Evolutionary conservation across 2,113 vertebrate species (phyloP).

Genomic region (Eidolon helvum): DNA sequence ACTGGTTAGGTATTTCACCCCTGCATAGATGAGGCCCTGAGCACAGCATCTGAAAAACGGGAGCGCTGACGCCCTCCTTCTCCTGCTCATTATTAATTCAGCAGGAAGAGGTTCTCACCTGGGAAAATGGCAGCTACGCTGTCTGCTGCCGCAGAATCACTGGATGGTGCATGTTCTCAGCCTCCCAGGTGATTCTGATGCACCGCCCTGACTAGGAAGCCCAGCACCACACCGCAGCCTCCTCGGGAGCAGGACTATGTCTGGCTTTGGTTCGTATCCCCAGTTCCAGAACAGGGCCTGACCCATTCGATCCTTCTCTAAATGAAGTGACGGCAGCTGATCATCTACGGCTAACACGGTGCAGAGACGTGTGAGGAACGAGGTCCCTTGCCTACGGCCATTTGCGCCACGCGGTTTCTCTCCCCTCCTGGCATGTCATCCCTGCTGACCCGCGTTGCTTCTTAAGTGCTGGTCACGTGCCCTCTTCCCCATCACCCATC

Average conservation of each 20-base stretch:
- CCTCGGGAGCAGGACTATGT: neutral
- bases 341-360: neutral
- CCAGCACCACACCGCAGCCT: too few relatives aligned
- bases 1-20: accelerated
- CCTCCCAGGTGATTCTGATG: neutral
- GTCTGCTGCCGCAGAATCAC: too few relatives aligned
- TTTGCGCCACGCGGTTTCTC: neutral
- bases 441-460: neutral
- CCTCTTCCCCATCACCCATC: neutral
- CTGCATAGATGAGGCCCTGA: neutral
- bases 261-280: neutral
- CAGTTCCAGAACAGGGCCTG: neutral
- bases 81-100: neutral
- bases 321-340: neutral
- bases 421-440: accelerated
- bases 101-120: neutral
- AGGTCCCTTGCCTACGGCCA: neutral
- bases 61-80: neutral
- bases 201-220: neutral
- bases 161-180: accelerated
- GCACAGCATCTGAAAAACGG: neutral
- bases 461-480: neutral
- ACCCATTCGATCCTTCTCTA: neutral
- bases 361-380: neutral
- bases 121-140: neutral